Conservation (phyloP, 2,797 vertebrate genomes). For the Arnoldichthys spilopterus region DNA sequence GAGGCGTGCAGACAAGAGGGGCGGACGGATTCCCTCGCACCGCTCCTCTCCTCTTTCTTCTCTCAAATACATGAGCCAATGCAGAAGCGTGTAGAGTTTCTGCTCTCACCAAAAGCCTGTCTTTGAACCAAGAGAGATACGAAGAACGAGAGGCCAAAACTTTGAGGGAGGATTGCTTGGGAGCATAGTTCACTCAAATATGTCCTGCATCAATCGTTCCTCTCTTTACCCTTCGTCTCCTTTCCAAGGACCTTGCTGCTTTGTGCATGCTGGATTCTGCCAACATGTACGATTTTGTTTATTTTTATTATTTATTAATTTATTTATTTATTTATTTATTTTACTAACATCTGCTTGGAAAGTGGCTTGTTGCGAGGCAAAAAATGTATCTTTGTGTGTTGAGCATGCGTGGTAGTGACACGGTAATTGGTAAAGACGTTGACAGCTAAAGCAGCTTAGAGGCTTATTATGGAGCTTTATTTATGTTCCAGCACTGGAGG, state of each 20-base stretch:
- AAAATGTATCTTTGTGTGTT: conserved; percentile 70
- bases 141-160: conserved; percentile 21
- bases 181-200: conserved; percentile 39
- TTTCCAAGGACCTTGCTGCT: conserved; percentile 39
- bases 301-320: not conserved
- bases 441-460: conserved; percentile 84
- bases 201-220: not conserved
- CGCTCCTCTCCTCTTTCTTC: conserved; percentile 11
- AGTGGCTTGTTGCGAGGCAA: conserved; percentile 30
- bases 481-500: conserved; percentile 81
- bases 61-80: conserved; percentile 31
- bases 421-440: conserved; percentile 84
- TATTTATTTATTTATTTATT: not conserved
- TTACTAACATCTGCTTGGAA: conserved; percentile 32
- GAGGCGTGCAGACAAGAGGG: conserved; percentile 58
- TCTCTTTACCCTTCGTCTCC: conserved; percentile 17
- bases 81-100: conserved; percentile 42
- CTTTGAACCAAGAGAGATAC: conserved; percentile 35
- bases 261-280: conserved; percentile 35
- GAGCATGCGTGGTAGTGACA: conserved; percentile 69
- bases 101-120: conserved; percentile 29
- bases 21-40: conserved; percentile 48
- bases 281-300: conserved; percentile 61
- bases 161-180: conserved; percentile 29
- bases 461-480: conserved; percentile 83